Evolutionary conservation across 1,140 invertebrate genomes (phyloP), one percentile per base, ranked within the genome.

Genomic region (Agrilus planipennis): DNA sequence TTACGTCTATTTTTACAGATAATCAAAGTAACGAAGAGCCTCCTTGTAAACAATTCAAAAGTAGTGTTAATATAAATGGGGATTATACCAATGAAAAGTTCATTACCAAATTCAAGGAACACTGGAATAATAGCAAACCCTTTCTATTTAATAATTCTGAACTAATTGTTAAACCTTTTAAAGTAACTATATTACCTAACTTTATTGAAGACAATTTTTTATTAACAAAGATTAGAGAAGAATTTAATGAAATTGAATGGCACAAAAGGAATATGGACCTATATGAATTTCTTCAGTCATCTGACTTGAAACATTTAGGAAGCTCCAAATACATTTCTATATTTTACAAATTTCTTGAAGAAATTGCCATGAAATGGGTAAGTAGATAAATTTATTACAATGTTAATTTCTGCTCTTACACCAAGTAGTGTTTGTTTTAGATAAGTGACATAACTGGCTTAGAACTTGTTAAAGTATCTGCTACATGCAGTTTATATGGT

Each of bases 251-350:
- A n/a, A 49, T 79, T n/a, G 66, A 75, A 20, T 79, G 75, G 71
- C 71, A 68, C 18, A 62, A 68, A 20, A 71, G 76, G 41, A 74
- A 70, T 42, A 74, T 78, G 66, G 79, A 84, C 47, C 55, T 84
- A 0, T 82, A 80, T 53, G 76, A 81, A 56, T 81, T 81, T 55
- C 74, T 78, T 42, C 77, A 80, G 55, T 79, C 76, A 3, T 63
- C 63, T 9, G 79, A 82, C 52, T 57, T 84, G 15, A 69, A 65
- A 5, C 68, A 70, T 39, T 51, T 77, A 15, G n/a, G n/a, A n/a
- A 51, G 67, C 63, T 46, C 21, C n/a, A 49, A 67, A 28, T 63
- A 67, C 49, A 65, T 77, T 22, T 60, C 61, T 46, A 52, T 57
- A 16, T 61, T 79, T 22, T 72, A 71, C 49, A 57, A 72, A 47